phyloP scores from a whole-genome alignment of 2,888 invertebrate species.

The Drosophila subquinaria region DNA sequence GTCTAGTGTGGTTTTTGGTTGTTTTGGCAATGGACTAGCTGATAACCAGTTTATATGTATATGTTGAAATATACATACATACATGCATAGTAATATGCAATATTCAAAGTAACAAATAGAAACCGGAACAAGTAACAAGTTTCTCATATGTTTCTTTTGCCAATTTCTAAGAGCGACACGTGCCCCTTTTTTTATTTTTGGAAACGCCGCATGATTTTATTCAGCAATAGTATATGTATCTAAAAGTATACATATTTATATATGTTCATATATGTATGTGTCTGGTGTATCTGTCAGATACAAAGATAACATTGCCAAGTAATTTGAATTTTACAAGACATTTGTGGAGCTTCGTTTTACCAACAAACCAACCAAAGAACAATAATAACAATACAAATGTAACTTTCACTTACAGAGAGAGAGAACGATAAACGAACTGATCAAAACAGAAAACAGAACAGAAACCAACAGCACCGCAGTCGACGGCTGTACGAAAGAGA shows the following conservation, averaged over 20 bases:
- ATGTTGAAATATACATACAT: constrained; percentile 1
- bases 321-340: constrained; percentile 40
- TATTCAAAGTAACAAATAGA: constrained; percentile 6
- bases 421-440: constrained; percentile 50
- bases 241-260: constrained; percentile 4
- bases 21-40: constrained; percentile 45
- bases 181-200: constrained; percentile 66
- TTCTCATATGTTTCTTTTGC: constrained; percentile 17
- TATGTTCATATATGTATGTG: constrained; percentile 5
- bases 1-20: constrained; percentile 41
- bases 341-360: constrained; percentile 47
- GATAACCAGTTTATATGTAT: constrained; percentile 67
- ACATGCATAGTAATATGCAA: constrained; percentile 2
- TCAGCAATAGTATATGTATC: constrained; percentile 23
- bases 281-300: constrained; percentile 17
- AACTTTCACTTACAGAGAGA: constrained; percentile 68
- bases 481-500: constrained; percentile 65
- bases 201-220: constrained; percentile 56
- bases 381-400: constrained; percentile 28
- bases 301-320: constrained; percentile 23
- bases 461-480: constrained; percentile 55
- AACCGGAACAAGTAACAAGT: constrained; percentile 45
- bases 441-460: constrained; percentile 49
- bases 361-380: constrained; percentile 3
- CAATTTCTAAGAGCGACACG: constrained; percentile 53